A percentile compares a stretch with the other conserved stretches of the same genome.
These are phyloP conservation scores for Drosophila oshimai DNA, from an alignment of 1,140 invertebrate genomes.

Conservation along the genomic window DNA sequence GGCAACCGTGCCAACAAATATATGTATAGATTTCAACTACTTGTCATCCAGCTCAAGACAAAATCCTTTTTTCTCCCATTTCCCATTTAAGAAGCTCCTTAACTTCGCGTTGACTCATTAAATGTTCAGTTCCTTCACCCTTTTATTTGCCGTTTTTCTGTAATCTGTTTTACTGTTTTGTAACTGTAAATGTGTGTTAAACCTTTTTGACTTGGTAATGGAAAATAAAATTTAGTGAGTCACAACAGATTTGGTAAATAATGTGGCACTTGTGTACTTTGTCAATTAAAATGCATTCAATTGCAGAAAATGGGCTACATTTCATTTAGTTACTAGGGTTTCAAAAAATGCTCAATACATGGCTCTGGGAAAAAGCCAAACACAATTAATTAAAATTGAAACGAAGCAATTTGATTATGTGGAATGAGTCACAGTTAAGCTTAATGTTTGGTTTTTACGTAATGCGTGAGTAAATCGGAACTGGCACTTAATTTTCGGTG, in stretches of 20 bases:
- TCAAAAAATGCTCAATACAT: not conserved
- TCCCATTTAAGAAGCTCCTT: not conserved
- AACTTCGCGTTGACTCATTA: slow-evolving; percentile 10
- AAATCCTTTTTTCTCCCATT: not conserved
- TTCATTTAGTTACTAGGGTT: too few relatives aligned
- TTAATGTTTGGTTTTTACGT: slow-evolving; percentile 45
- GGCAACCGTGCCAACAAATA: too few relatives aligned
- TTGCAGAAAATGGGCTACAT: too few relatives aligned
- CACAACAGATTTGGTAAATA: slow-evolving; percentile 5
- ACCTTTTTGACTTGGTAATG: slow-evolving; percentile 6
- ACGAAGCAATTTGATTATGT: slow-evolving; percentile 5
- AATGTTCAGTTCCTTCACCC: slow-evolving; percentile 1
- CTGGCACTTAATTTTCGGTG: slow-evolving; percentile 27
- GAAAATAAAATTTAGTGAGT: slow-evolving; percentile 20
- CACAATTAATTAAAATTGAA: not conserved
- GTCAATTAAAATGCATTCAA: slow-evolving; percentile 36
- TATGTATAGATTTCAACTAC: not conserved
- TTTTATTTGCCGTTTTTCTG: slow-evolving; percentile 10
- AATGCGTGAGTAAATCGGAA: slow-evolving; percentile 42
- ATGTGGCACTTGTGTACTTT: not conserved
- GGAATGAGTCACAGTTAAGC: slow-evolving; percentile 43
- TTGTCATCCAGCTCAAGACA: not conserved
- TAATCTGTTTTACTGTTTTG: slow-evolving; percentile 2
- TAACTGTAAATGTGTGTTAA: not conserved
- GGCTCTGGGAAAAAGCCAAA: not conserved